Conservation (phyloP, 2,113 vertebrate genomes). For the Xenotilapia caudafasciata region DNA sequence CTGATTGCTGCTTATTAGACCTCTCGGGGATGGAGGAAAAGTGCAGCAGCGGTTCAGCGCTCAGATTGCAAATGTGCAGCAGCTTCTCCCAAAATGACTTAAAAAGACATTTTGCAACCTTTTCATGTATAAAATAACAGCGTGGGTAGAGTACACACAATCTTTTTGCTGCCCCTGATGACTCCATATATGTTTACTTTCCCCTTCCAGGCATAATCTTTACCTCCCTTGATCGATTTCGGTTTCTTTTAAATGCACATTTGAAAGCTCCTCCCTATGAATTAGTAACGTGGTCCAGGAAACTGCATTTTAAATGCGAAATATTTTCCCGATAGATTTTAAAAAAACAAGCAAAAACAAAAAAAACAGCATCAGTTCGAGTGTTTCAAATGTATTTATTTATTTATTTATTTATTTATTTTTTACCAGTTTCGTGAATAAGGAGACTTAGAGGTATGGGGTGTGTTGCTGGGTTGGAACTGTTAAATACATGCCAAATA, state of each 20-base stretch:
- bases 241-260: background rate
- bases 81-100: background rate
- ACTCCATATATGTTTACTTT: background rate
- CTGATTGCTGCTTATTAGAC: conserved; percentile 2
- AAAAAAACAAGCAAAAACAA: background rate
- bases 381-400: background rate
- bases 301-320: background rate
- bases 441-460: background rate
- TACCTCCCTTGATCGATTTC: background rate
- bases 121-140: conserved; percentile 5
- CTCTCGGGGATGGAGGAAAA: background rate
- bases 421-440: accelerated
- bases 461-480: background rate
- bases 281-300: background rate
- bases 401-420: background rate
- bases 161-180: background rate
- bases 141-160: background rate
- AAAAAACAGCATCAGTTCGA: background rate
- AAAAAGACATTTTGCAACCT: background rate
- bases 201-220: background rate
- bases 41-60: background rate
- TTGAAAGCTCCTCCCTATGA: background rate
- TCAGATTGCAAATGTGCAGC: background rate
- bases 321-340: background rate
- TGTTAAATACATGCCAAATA: background rate